These are phyloP conservation scores for Campylomormyrus tamandua DNA, from an alignment of 2,113 vertebrate genomes.

Conservation along the genomic window DNA sequence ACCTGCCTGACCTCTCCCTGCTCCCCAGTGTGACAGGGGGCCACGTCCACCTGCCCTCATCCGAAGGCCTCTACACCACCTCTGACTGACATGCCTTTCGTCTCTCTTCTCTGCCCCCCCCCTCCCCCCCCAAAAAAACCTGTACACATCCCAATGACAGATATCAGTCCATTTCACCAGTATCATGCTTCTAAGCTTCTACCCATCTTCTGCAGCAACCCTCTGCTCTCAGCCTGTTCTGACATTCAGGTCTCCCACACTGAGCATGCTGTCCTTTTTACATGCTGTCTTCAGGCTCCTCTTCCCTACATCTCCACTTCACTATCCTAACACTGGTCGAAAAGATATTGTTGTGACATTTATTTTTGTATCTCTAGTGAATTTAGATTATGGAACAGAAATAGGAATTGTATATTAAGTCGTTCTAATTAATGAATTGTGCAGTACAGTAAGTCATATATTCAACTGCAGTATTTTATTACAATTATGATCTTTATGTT, in stretches of 20 bases:
- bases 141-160: background rate
- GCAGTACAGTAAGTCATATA: constrained; percentile 34
- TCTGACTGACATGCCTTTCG: constrained; percentile 64
- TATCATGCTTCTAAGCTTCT: constrained; percentile 41
- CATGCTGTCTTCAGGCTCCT: background rate
- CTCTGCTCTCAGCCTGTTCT: background rate
- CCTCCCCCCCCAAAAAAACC: background rate
- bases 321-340: constrained; percentile 52
- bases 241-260: background rate
- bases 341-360: constrained; percentile 65
- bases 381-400: constrained; percentile 57
- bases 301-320: constrained; percentile 16
- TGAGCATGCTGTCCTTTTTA: constrained; percentile 42
- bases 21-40: constrained; percentile 79
- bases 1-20: constrained; percentile 79
- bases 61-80: constrained; percentile 76
- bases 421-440: constrained; percentile 22
- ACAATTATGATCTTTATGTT: constrained; percentile 21
- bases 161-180: background rate
- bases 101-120: constrained; percentile 2
- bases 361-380: constrained; percentile 82
- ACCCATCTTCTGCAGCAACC: background rate
- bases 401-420: constrained; percentile 52
- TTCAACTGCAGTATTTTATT: constrained; percentile 43
- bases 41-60: constrained; percentile 72